These are phyloP conservation scores for Cremastinae sp. DNA, from an alignment of 2,888 invertebrate genomes.

Conservation along the genomic window DNA sequence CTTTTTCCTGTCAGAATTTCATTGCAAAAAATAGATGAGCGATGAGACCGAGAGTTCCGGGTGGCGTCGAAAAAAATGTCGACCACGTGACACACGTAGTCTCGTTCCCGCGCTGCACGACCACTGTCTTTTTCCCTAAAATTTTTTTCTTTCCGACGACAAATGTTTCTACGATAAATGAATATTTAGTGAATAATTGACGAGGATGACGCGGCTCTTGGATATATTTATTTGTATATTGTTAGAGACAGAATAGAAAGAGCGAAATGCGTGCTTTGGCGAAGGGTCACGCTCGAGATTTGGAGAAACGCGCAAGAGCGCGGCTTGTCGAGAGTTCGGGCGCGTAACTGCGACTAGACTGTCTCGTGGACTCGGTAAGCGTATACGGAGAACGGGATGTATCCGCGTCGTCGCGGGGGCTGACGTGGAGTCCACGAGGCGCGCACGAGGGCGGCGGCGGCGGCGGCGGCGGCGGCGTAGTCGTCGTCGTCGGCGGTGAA, in stretches of 20 bases:
- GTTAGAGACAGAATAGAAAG: too few species aligned
- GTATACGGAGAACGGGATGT: slow-evolving; percentile 61
- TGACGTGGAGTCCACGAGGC: slow-evolving; percentile 73
- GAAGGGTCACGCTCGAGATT: slow-evolving; percentile 11
- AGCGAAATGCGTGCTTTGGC: not conserved
- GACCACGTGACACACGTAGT: slow-evolving; percentile 48
- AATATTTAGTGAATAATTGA: too few species aligned
- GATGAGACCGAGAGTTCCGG: slow-evolving; percentile 1
- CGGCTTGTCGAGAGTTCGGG: slow-evolving; percentile 61
- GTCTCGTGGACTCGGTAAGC: slow-evolving; percentile 58
- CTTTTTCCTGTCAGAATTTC: slow-evolving; percentile 29
- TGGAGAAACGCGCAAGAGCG: slow-evolving; percentile 40
- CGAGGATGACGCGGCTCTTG: too few species aligned
- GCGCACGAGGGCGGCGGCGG: slow-evolving; percentile 72
- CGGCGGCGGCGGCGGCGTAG: slow-evolving; percentile 64
- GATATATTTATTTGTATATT: too few species aligned
- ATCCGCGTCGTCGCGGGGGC: slow-evolving; percentile 62
- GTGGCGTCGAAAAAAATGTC: slow-evolving; percentile 7
- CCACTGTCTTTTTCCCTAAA: not conserved
- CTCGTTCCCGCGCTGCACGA: slow-evolving; percentile 35
- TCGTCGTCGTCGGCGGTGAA: slow-evolving; percentile 46
- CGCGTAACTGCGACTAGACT: slow-evolving; percentile 66
- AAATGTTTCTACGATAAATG: too few species aligned
- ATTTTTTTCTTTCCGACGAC: slow-evolving; percentile 8
- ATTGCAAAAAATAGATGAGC: not conserved